These are phyloP conservation scores for Oophaga pumilio DNA, from an alignment of 2,113 vertebrate species.

Conservation along the genomic window DNA sequence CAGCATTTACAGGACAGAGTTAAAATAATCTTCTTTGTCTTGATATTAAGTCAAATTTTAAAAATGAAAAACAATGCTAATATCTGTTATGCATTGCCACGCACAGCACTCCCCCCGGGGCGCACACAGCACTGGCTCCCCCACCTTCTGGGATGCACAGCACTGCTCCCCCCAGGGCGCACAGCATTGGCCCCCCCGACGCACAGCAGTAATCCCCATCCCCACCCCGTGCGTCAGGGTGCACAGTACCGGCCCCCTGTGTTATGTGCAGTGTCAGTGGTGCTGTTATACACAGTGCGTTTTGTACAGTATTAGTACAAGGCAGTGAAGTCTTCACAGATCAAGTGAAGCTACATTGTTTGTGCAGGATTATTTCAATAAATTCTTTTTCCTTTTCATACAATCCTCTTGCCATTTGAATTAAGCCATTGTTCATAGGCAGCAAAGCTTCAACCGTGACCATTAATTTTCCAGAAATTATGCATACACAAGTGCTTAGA, in stretches of 20 bases:
- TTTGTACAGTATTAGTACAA: not conserved
- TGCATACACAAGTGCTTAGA: not conserved
- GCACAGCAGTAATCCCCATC: too few relatives aligned
- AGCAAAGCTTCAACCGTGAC: conserved; percentile 29
- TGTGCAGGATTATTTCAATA: not conserved
- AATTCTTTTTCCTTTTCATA: not conserved
- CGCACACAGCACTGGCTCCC: too few relatives aligned
- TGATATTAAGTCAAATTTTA: not conserved
- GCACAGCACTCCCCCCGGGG: too few relatives aligned
- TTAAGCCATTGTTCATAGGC: conserved; percentile 5
- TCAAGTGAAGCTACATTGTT: not conserved
- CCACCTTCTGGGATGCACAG: too few relatives aligned
- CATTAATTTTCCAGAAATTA: conserved; percentile 25
- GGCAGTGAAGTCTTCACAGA: not conserved
- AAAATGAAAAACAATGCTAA: too few relatives aligned
- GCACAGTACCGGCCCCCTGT: too few relatives aligned
- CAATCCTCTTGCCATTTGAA: conserved; percentile 22
- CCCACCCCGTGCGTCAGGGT: too few relatives aligned
- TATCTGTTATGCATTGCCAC: not conserved
- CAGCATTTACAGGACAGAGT: not conserved
- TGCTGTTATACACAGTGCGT: too few relatives aligned
- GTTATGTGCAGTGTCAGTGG: too few relatives aligned
- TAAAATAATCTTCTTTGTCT: not conserved
- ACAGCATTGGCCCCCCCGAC: too few relatives aligned
- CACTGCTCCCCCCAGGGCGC: too few relatives aligned